Evolutionary conservation across 2,888 invertebrate species (phyloP).

Genomic region (Frankliniella intonsa): DNA sequence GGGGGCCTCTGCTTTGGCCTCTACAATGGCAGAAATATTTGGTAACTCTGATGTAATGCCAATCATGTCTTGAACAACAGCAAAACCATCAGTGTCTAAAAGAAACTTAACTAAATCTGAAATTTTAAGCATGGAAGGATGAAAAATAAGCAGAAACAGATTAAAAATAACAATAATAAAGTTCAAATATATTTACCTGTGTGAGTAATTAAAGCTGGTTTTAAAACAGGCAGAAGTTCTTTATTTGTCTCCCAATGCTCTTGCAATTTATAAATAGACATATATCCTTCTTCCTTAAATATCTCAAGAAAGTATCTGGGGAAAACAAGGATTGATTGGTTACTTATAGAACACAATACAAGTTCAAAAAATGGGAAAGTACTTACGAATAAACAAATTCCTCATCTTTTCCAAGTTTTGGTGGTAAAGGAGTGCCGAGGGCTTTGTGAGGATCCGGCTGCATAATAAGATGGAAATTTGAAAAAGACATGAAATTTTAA

Average conservation of each 20-base stretch:
- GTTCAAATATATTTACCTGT: neutral
- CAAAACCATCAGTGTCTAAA: neutral
- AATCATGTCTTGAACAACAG: neutral
- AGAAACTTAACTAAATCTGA: neutral
- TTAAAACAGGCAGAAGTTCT: neutral
- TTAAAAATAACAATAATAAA: neutral
- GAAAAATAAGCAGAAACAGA: neutral
- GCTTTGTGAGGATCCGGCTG: neutral
- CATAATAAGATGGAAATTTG: neutral
- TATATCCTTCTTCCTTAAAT: neutral
- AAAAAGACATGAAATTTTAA: neutral
- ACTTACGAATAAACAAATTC: slow-evolving; percentile 9
- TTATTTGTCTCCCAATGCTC: slow-evolving; percentile 1
- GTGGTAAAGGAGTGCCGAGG: neutral
- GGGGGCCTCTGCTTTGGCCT: neutral
- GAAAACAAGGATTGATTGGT: neutral
- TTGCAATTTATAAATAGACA: neutral
- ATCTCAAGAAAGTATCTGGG: neutral
- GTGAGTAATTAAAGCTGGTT: neutral
- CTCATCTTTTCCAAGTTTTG: neutral
- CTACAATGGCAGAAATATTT: neutral
- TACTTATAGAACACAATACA: neutral
- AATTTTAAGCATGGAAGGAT: neutral
- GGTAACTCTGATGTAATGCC: neutral
- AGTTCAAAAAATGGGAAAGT: neutral